Evolutionary conservation across 2,888 invertebrate genomes (phyloP).

Genomic region (Pterostichus niger): DNA sequence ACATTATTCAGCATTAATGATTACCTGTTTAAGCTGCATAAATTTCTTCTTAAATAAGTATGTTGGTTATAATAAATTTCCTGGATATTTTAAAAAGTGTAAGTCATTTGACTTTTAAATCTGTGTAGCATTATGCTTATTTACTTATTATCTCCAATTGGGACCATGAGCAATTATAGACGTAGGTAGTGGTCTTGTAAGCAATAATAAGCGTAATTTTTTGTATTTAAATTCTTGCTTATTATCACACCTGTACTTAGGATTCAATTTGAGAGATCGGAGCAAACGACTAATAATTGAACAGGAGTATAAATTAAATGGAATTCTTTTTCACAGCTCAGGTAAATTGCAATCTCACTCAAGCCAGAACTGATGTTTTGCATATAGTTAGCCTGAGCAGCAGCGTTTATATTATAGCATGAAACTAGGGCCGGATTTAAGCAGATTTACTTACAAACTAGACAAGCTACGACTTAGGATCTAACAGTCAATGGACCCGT

Average conservation of each 20-base stretch:
- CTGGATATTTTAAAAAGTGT: slow-evolving; percentile 41
- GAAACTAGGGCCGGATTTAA: background rate
- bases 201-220: slow-evolving; percentile 36
- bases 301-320: slow-evolving; percentile 41
- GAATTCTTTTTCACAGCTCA: slow-evolving; percentile 35
- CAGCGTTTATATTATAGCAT: no score
- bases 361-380: background rate
- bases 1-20: background rate
- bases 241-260: slow-evolving; percentile 40
- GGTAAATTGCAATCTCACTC: slow-evolving; percentile 24
- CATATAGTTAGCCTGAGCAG: slow-evolving; percentile 15
- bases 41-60: slow-evolving; percentile 24
- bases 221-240: slow-evolving; percentile 39
- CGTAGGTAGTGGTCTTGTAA: slow-evolving; percentile 9
- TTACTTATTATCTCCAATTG: slow-evolving; percentile 39
- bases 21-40: slow-evolving; percentile 12
- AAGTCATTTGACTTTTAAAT: slow-evolving; percentile 51
- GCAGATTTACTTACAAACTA: no score
- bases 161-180: slow-evolving; percentile 8
- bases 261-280: slow-evolving; percentile 9
- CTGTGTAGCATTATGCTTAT: background rate
- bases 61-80: slow-evolving; percentile 43
- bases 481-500: no score
- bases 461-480: no score
- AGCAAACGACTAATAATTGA: slow-evolving; percentile 16